A percentile compares a stretch with the other conserved stretches of the same genome.
Conservation (phyloP, 2,888 invertebrate genomes). For the Hymenopus coronatus region DNA sequence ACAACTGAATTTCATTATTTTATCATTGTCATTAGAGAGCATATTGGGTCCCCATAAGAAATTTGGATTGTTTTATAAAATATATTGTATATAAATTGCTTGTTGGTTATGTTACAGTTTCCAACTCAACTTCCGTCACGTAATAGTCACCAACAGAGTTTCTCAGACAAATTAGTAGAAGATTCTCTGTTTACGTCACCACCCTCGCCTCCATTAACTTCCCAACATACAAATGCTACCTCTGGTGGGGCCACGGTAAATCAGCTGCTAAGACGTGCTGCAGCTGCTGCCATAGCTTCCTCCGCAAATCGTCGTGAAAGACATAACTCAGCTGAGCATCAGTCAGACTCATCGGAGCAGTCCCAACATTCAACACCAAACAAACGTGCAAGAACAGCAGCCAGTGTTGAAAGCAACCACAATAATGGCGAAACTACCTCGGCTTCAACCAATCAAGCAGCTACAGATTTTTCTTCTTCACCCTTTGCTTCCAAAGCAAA, state of each 20-base stretch:
- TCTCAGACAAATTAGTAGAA: conserved; percentile 52
- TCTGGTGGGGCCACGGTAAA: conserved; percentile 52
- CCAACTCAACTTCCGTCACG: conserved; percentile 61
- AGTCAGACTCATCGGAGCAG: conserved; percentile 20
- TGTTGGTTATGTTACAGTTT: conserved; percentile 1
- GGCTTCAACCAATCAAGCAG: conserved; percentile 14
- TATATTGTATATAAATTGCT: not conserved
- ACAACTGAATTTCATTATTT: not conserved
- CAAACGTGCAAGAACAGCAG: conserved; percentile 24
- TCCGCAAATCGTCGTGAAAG: conserved; percentile 28
- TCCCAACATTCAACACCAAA: conserved; percentile 22
- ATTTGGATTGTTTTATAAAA: conserved; percentile 6
- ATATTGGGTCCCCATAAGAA: not conserved
- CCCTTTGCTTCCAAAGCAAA: conserved; percentile 22
- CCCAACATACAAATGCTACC: conserved; percentile 41
- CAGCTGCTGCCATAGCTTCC: conserved; percentile 20
- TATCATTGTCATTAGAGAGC: not conserved
- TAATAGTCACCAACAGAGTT: conserved; percentile 52
- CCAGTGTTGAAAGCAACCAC: conserved; percentile 9
- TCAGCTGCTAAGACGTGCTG: conserved; percentile 62
- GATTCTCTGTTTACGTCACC: conserved; percentile 49
- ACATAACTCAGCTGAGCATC: conserved; percentile 26
- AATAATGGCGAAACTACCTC: conserved; percentile 25
- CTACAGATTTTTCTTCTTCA: conserved; percentile 26
- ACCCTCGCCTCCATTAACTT: conserved; percentile 51